phyloP scores from a whole-genome alignment of 37 sponge, comb jelly and placozoan genomes.

The Bolinopsis microptera region DNA sequence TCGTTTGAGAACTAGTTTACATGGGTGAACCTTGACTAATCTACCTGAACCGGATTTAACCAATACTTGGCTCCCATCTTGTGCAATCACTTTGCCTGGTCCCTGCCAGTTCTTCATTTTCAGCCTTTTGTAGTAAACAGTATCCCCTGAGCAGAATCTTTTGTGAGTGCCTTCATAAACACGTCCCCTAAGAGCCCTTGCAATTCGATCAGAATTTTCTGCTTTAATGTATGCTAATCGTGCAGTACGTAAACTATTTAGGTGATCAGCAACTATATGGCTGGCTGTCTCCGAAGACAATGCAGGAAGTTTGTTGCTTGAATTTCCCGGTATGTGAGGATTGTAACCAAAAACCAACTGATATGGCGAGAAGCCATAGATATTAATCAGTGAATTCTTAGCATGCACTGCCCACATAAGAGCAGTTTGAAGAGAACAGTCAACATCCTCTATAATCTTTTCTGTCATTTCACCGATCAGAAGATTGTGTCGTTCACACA shows the following conservation, averaged over 20 bases:
- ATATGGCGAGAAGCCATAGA: conserved; percentile 17
- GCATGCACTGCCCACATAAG: conserved; percentile 52
- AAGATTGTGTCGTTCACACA: conserved; percentile 6
- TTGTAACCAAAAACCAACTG: conserved; percentile 23
- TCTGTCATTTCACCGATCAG: conserved; percentile 39
- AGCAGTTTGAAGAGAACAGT: neutral
- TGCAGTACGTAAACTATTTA: neutral
- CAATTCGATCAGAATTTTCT: conserved; percentile 18
- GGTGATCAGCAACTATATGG: neutral
- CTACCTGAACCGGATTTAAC: neutral
- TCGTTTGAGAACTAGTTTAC: neutral
- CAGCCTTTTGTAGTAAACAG: neutral
- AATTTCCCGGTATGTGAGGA: neutral
- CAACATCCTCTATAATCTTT: neutral
- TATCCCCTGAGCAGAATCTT: neutral
- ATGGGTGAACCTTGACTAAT: neutral
- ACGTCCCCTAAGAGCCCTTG: neutral
- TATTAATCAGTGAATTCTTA: conserved; percentile 3
- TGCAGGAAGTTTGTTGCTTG: conserved; percentile 13
- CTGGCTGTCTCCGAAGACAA: neutral
- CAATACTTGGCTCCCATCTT: neutral
- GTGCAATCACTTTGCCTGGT: conserved; percentile 9
- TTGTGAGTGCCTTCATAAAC: neutral
- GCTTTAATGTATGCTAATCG: neutral
- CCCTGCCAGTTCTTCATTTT: neutral